Percentiles rank a stretch among this genome's conserved stretches.
These are phyloP conservation scores for Nebria brevicollis DNA, from an alignment of 2,888 invertebrate species.

Conservation along the genomic window DNA sequence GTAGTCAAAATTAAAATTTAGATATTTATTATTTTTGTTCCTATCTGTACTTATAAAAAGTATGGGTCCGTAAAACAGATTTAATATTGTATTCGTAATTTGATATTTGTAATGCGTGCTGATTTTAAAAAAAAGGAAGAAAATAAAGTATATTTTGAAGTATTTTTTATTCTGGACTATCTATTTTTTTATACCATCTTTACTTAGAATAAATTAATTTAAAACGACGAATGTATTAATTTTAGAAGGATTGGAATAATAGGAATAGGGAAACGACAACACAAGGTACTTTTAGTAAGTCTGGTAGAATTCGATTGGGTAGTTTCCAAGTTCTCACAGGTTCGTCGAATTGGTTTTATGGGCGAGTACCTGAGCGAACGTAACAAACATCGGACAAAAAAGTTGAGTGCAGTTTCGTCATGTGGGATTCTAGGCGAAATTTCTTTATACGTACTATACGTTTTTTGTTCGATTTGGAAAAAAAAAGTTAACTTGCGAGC, in stretches of 20 bases:
- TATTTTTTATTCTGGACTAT: no score
- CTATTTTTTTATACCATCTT: no score
- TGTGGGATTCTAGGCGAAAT: neutral
- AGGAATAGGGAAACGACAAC: neutral
- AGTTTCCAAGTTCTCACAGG: neutral
- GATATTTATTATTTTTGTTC: no score
- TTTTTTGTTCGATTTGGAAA: neutral
- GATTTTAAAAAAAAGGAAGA: no score
- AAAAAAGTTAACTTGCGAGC: neutral
- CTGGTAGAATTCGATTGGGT: neutral
- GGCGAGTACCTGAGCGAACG: neutral
- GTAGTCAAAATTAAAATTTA: no score
- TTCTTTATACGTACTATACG: neutral
- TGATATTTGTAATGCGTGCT: no score
- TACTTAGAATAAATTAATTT: no score
- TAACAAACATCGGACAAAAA: neutral
- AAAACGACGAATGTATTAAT: neutral
- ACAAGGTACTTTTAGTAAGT: neutral
- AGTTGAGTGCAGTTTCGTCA: slow-evolving; percentile 1
- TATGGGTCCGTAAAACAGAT: no score
- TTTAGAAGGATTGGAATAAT: neutral
- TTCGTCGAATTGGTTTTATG: neutral
- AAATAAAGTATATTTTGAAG: no score
- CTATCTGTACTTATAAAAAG: no score
- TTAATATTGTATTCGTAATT: no score